Evolutionary conservation across 2,113 vertebrate genomes (phyloP), one percentile per base, ranked within the genome.

Genomic region (Chamaetylas fuelleborni): DNA sequence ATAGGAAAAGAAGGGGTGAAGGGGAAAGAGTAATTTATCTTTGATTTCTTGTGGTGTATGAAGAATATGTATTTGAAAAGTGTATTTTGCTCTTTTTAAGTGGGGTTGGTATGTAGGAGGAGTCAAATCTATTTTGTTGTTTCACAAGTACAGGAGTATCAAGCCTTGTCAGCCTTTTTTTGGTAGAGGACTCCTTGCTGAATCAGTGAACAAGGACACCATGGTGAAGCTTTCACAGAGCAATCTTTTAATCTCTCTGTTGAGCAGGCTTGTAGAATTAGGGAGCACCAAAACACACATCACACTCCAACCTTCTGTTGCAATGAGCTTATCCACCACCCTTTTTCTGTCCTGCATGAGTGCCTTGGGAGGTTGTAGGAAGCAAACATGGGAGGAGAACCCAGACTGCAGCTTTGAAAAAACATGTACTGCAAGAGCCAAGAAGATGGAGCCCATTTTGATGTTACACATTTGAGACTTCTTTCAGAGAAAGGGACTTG

Each of bases 291-390:
- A 60, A 73, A 56, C 17, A 33, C 33, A 33, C 2, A 1, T n/a
- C 43, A 19, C 33, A 31, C 9, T 34, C 38, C 34, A 65, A 0
- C 5, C 12, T 93, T 28, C 58, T 72, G n/a, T 36, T 61, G 34
- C 6, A 3, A 56, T 45, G 36, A 79, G n/a, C 13, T 90, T 70
- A 38, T 48, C 57, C 50, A 45, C 33, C 16, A 11, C 12, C 28
- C 36, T 77, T 65, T 42, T 25, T 40, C 54, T 0, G 0, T 23
- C 23, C 14, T 22, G 14, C 1, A 0, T 1, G 3, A 7, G 7
- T 65, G 31, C 70, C 42, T 85, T 6, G 1, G 28, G 38, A 23
- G 14, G 25, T 4, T 40, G 14, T 31, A 70, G 51, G 65, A 56
- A 84, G 17, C 14, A 87, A 65, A 28, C 0, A 0, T 0, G 0